Percentiles rank a stretch among this genome's conserved stretches.
Evolutionary conservation across 2,113 vertebrate genomes (phyloP).

Genomic region (Sylvia atricapilla): DNA sequence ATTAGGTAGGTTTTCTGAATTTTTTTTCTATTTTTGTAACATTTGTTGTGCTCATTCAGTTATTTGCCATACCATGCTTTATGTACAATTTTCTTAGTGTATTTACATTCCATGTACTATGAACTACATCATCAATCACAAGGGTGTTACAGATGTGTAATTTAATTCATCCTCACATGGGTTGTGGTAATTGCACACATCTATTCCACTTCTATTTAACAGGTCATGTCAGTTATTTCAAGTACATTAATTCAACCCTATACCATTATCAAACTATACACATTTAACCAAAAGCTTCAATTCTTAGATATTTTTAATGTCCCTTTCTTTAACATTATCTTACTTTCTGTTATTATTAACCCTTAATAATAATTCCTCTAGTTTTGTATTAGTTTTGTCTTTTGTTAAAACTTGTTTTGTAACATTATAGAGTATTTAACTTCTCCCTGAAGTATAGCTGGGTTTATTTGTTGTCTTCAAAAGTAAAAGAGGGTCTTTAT

Average conservation of each 20-base stretch:
- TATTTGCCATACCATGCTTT: background rate
- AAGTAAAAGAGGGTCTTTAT: background rate
- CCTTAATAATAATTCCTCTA: background rate
- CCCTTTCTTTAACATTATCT: background rate
- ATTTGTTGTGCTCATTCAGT: background rate
- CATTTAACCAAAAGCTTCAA: background rate
- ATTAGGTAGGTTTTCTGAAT: background rate
- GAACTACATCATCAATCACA: background rate
- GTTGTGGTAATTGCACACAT: background rate
- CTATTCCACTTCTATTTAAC: background rate
- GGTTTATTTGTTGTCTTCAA: background rate
- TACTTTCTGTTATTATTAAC: background rate
- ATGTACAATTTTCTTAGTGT: background rate
- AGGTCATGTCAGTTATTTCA: background rate
- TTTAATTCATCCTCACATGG: background rate
- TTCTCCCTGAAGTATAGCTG: background rate
- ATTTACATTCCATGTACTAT: background rate
- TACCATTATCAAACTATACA: fast-evolving
- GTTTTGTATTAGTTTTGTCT: background rate
- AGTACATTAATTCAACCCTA: background rate
- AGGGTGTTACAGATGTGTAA: background rate
- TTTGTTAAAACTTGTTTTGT: background rate
- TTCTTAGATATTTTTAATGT: too few relatives aligned
- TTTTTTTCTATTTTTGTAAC: background rate
- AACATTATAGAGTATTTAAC: background rate